phyloP scores from a whole-genome alignment of 2,113 vertebrate species.

The Sceloporus undulatus region DNA sequence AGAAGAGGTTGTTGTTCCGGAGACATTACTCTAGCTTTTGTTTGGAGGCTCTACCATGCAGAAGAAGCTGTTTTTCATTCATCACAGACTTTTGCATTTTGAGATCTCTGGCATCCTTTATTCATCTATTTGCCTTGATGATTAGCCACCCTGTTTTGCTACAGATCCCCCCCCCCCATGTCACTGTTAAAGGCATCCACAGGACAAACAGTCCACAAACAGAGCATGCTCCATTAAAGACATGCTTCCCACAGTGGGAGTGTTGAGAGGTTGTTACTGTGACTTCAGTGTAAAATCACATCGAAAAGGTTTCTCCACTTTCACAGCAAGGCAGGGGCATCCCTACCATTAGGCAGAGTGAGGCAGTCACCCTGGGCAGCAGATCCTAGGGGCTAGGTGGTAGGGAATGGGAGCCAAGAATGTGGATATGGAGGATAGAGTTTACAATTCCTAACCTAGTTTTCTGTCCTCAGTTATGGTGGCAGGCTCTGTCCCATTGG shows the following conservation, averaged over 20 bases:
- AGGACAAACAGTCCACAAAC: neutral
- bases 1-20: constrained; percentile 2
- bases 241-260: neutral
- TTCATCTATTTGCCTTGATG: constrained; percentile 10
- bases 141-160: constrained; percentile 26
- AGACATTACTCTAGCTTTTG: constrained; percentile 9
- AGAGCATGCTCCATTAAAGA: neutral
- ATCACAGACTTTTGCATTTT: neutral
- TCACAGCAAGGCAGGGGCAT: neutral
- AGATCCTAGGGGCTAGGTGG: neutral
- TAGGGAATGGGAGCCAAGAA: neutral
- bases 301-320: neutral
- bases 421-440: neutral
- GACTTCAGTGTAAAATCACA: neutral
- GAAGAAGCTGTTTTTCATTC: constrained; percentile 13
- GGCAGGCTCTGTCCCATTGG: too few relatives aligned
- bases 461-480: neutral
- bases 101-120: neutral
- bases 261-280: neutral
- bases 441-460: neutral
- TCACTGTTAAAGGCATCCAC: neutral
- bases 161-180: neutral
- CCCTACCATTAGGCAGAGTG: neutral
- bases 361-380: neutral
- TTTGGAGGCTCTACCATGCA: constrained; percentile 1